Base-by-base conservation (phyloP, 2,888 invertebrate species). In the Sipha maydis region DNA sequence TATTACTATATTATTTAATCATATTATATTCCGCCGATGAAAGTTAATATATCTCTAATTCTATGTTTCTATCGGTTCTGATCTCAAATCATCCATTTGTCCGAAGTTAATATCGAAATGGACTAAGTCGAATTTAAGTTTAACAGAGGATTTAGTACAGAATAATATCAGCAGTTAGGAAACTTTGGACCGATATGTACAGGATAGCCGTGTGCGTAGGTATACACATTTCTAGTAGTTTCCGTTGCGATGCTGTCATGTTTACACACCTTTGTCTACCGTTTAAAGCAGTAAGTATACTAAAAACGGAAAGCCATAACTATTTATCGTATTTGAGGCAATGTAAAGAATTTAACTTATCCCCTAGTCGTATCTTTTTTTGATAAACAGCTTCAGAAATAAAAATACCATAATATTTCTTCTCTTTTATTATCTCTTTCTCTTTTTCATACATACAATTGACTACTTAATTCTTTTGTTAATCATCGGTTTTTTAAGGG, bases 61-160 rank as follows among this genome's bases (percentile, higher is more conserved):
- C 48, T 54, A 41, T 28, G 31, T 28, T 25, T 21, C 83, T 48
- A 83, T 25, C n/a, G 25, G n/a, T 38, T 28, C 5, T 25, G 28
- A 54, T n/a, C 56, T 75, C 83, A 38, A 83, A 75, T 75, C 56
- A 56, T 38, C 56, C 73, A 83, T 83, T 83, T 61, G 83, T 75
- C 73, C n/a, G n/a, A 19, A 75, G 75, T 75, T 83, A 83, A 71
- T 71, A 83, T 34, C 73, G 31, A 25, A 34, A 31, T 31, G 25
- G n/a, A 31, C 41, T 28, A 54, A 83, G 73, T 83, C 73, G 69
- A 83, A 73, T 54, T 73, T 54, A 31, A 83, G 83, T 83, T 83
- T 83, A 17, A n/a, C 34, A 14, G 3, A 14, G 71, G 82, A 5
- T 41, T 4, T 48, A 28, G 67, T 41, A 67, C 28, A 82, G 28